Base-by-base conservation (phyloP, 1,140 invertebrate species). In the Procambarus clarkii region DNA sequence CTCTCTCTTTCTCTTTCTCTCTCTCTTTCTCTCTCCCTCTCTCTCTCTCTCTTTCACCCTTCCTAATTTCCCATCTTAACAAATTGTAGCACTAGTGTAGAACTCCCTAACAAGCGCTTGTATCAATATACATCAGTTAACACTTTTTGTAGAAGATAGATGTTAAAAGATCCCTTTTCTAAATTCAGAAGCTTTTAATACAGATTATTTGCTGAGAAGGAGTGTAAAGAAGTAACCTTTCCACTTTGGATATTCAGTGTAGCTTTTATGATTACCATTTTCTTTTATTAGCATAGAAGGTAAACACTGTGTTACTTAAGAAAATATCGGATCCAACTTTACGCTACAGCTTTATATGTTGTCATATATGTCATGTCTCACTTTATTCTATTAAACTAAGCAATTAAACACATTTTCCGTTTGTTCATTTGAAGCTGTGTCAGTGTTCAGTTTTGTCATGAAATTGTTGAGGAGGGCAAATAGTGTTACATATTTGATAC, bases 311-410 rank as follows among this genome's bases (percentile, higher is more conserved):
- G n/a, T 74, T 74, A 24, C 24, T 74, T 7, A n/a, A 18, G 45
- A 24, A 46, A 46, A 45, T 8, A 46, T 74, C 48, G 71, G 60
- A n/a, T 85, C 69, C 64, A 46, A 74, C n/a, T 45, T 64, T 54
- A 74, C 74, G 15, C 46, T 71, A 74, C 21, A 50, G 82, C 82
- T 85, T 85, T 85, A 21, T 64, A n/a, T 85, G 82, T 85, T 85
- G 82, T 85, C 48, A n/a, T 81, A 11, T 54, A 54, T 81, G 79
- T 81, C 34, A 81, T 81, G 79, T 64, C 82, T n/a, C 45, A 34
- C 79, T 81, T 50, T 9, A 58, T 58, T 81, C 48, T 58, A 81
- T 81, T 81, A 81, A 54, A 18, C n/a, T 54, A 81, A 54, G 3
- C 21, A 79, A 79, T 13, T 50, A 54, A 81, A 81, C n/a, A 54